Evolutionary conservation across 2,113 vertebrate genomes (phyloP).

Genomic region (Sinocyclocheilus anshuiensis): DNA sequence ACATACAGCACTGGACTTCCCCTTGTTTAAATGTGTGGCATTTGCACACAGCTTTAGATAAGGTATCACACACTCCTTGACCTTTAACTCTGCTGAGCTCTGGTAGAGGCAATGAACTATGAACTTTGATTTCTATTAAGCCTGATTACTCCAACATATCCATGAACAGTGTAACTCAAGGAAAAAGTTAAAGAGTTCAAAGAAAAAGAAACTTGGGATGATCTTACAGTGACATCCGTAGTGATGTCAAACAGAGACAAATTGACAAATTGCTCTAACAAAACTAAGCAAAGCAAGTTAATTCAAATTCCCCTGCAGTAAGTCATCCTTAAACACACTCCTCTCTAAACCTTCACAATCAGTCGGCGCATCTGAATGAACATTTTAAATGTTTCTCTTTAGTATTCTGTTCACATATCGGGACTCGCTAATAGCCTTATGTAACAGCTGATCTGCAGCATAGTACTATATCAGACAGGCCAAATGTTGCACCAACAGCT

Average conservation of each 20-base stretch:
- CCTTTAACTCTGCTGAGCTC: conserved; percentile 54
- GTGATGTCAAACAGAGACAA: not conserved
- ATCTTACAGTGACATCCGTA: not conserved
- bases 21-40: conserved; percentile 36
- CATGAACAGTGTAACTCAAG: not conserved
- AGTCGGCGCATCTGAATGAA: not conserved
- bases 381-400: not conserved
- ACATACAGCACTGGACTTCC: not conserved
- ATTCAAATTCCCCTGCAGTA: not conserved
- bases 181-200: not conserved
- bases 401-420: conserved; percentile 1
- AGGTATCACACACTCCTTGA: conserved; percentile 53
- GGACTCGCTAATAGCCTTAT: not conserved
- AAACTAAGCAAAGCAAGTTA: not conserved
- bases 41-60: conserved; percentile 43
- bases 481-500: not conserved
- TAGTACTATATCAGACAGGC: not conserved
- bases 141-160: not conserved
- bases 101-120: conserved; percentile 40
- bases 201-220: not conserved
- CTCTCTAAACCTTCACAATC: not conserved
- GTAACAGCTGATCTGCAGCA: conserved; percentile 26
- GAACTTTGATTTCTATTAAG: conserved; percentile 31
- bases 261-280: no score
- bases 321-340: not conserved